Evolutionary conservation across 2,888 invertebrate genomes (phyloP).

Genomic region (Prenolepis imparis): DNA sequence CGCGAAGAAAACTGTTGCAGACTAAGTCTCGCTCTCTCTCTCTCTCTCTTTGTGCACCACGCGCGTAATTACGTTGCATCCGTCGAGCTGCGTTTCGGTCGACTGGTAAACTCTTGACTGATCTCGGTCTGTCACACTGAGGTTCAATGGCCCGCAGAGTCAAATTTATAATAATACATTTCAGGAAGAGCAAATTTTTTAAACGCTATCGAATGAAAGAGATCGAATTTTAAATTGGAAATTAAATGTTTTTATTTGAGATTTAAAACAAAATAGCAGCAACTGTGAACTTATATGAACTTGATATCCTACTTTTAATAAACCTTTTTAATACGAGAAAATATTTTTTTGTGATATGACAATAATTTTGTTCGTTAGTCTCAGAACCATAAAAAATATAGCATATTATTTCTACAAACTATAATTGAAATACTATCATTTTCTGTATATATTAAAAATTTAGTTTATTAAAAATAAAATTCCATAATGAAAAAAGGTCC

Average conservation of each 20-base stretch:
- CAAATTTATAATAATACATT: too few relatives aligned
- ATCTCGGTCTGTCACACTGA: neutral
- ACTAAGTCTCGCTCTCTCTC: constrained; percentile 34
- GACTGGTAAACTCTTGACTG: constrained; percentile 21
- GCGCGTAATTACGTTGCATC: constrained; percentile 51
- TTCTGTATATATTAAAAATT: neutral
- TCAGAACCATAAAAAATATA: neutral
- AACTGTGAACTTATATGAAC: neutral
- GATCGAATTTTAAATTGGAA: neutral
- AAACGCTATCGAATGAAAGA: neutral
- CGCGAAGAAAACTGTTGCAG: constrained; percentile 56
- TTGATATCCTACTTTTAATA: neutral
- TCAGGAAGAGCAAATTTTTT: neutral
- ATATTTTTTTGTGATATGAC: too few relatives aligned
- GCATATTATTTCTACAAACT: neutral
- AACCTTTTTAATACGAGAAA: neutral
- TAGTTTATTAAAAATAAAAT: neutral
- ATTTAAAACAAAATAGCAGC: neutral
- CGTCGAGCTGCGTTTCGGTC: constrained; percentile 36
- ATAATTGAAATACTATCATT: neutral
- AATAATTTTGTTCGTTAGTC: neutral
- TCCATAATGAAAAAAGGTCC: neutral
- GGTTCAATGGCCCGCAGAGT: neutral
- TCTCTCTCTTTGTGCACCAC: neutral
- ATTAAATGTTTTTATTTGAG: neutral